Base-by-base conservation (phyloP, 2,113 vertebrate species). In the Podilymbus podiceps region DNA sequence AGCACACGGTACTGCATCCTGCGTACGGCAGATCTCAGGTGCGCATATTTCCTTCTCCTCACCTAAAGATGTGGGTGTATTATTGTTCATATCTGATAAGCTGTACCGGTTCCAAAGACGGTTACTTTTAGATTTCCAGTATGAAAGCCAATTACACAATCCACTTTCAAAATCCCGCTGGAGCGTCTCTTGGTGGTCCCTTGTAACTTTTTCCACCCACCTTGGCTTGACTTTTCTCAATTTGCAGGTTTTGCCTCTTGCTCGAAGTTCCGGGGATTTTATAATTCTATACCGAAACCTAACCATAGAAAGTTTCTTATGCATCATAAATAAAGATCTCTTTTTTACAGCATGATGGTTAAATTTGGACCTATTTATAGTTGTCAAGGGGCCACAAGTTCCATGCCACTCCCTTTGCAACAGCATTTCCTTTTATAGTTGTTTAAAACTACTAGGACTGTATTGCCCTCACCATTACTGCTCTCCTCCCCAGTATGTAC, bases 281-380 rank as follows among this genome's bases (percentile, higher is more conserved):
- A 98, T 82, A 87, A 98, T 95, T 97, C 98, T 98, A 92, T 97
- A 96, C 82, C 96, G 85, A 98, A 98, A 98, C 96, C 97, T 98
- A 96, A 98, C 94, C 98, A 98, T 90, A 97, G 98, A 98, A 96
- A 98, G 97, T 97, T 98, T 98, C 91, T 98, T 98, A 97, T 98
- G 97, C 98, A 98, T 98, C 98, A 97, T 98, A 98, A 98, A 98
- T 96, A 97, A 95, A 97, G 97, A 98, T 91, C 92, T 97, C 96
- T 97, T 98, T 96, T 97, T 97, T 92, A 97, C 98, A 97, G 95
- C 96, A 87, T 95, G 96, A 88, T 93, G 96, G n/a, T 96, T 98
- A 97, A 98, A 98, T 92, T 93, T 98, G 86, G 96, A 98, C 94
- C 92, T 97, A 94, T 97, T 97, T 85, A 85, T 73, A 95, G 88